phyloP scores from a whole-genome alignment of 1,140 invertebrate genomes.

The Drosophila kepulauana region DNA sequence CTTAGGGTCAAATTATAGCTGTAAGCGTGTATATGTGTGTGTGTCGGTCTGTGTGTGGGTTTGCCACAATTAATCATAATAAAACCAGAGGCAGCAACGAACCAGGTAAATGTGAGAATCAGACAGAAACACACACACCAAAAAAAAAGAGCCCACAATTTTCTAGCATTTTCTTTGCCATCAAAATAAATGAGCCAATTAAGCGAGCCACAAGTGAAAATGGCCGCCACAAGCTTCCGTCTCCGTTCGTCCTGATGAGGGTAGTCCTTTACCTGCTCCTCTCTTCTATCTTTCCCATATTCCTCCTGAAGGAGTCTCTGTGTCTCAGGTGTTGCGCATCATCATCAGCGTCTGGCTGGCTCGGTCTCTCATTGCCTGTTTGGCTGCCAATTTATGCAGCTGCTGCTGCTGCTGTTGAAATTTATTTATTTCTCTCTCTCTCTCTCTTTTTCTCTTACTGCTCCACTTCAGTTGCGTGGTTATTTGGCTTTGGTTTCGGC shows the following conservation, averaged over 20 bases:
- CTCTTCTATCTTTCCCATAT: background rate
- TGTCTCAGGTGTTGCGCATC: conserved; percentile 69
- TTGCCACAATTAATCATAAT: conserved; percentile 79
- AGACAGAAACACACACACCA: background rate
- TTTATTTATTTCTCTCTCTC: conserved; percentile 60
- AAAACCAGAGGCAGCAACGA: conserved; percentile 58
- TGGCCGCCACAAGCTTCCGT: conserved; percentile 44
- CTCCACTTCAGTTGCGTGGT: conserved; percentile 9
- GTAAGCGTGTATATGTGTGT: conserved; percentile 17
- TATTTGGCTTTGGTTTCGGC: background rate
- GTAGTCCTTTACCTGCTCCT: conserved; percentile 14
- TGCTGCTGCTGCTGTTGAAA: conserved; percentile 43
- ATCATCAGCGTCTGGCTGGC: conserved; percentile 43
- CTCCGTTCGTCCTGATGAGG: conserved; percentile 56
- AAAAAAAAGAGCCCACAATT: conserved; percentile 62
- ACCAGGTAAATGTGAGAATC: conserved; percentile 37
- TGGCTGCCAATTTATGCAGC: conserved; percentile 53
- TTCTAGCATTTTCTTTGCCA: conserved; percentile 77
- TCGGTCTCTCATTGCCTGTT: background rate
- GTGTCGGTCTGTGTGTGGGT: conserved; percentile 18
- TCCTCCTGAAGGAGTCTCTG: background rate
- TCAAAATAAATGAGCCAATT: conserved; percentile 83
- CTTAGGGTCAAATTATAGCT: conserved; percentile 64
- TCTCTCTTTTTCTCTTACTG: background rate
- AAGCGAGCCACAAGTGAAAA: conserved; percentile 63